Evolutionary conservation across 1,140 invertebrate genomes (phyloP).

Genomic region (Venustaconcha ellipsiformis): DNA sequence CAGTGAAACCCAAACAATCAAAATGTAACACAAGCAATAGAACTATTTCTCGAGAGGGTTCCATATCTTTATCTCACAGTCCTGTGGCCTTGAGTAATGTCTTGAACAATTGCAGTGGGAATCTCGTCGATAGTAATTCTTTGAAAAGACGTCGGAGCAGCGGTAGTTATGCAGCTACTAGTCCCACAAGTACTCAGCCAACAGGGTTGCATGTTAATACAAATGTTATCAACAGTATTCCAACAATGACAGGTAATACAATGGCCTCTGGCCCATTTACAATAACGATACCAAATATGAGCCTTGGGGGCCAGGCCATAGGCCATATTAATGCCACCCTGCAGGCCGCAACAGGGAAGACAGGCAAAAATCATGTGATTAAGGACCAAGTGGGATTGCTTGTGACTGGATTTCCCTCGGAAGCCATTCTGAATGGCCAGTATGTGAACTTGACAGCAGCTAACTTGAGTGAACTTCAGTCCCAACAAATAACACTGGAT

Average conservation of each 20-base stretch:
- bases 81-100: no score
- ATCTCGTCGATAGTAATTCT: no score
- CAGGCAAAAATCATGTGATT: slow-evolving; percentile 49
- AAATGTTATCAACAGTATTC: slow-evolving; percentile 6
- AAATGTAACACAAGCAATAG: neutral
- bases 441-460: slow-evolving; percentile 50
- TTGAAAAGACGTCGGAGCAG: slow-evolving; percentile 49
- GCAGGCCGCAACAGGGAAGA: slow-evolving; percentile 35
- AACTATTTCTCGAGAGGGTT: no score
- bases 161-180: slow-evolving; percentile 22
- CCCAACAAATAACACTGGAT: slow-evolving; percentile 13
- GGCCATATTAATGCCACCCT: slow-evolving; percentile 51
- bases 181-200: slow-evolving; percentile 25
- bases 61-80: no score
- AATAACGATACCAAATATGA: slow-evolving; percentile 60
- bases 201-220: slow-evolving; percentile 12
- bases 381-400: slow-evolving; percentile 58
- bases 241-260: slow-evolving; percentile 22
- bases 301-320: slow-evolving; percentile 46
- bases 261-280: slow-evolving; percentile 39
- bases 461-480: slow-evolving; percentile 2
- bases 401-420: slow-evolving; percentile 56
- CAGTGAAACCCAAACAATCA: slow-evolving; percentile 15
- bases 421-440: slow-evolving; percentile 54
- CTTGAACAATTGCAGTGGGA: no score